Base-by-base conservation (phyloP, 2,797 vertebrate genomes). In the Neopelma chrysocephalum region DNA sequence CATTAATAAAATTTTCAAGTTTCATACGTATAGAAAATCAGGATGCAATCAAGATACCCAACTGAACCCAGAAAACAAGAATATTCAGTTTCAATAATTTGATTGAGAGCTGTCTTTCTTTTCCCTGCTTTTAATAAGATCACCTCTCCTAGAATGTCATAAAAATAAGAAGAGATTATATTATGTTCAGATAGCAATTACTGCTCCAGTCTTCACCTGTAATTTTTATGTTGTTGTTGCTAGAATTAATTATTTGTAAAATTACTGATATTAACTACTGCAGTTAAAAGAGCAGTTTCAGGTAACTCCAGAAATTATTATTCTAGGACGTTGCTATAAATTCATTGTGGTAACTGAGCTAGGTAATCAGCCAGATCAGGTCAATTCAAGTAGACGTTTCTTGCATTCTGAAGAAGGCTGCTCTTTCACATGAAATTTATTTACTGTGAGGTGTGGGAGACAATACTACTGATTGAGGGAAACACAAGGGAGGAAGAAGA, bases 221-320 rank as follows among this genome's bases (percentile, higher is more conserved):
- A 81, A 25, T 62, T 84, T 82, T 89, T 90, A 61, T 70, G 16
- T 70, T 80, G 3, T 42, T 89, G 7, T 61, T 65, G 43, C 65
- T 86, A 58, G 9, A 36, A 71, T 73, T 82, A 93, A 82, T 87
- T 92, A 79, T 84, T 84, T 91, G 36, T n/a, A 53, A 92, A 90
- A 89, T 82, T 82, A 42, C 15, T 10, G 8, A 23, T 50, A 87
- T 70, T 87, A 87, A 60, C 18, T 70, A 43, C 27, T 57, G 7
- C 31, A 57, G 11, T 77, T 72, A 60, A 58, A 89, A 87, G 10
- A 5, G 11, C n/a, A 43, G 51, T 61, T 87, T 69, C 17, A 79
- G 27, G 10, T 10, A 72, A 77, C 32, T 81, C 34, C 31, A 91
- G 64, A 71, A 96, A 81, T 34, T 2, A 26, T 64, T 90, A 17